Base-by-base conservation (phyloP, 1,140 invertebrate species). In the Trypoxylus dichotomus region DNA sequence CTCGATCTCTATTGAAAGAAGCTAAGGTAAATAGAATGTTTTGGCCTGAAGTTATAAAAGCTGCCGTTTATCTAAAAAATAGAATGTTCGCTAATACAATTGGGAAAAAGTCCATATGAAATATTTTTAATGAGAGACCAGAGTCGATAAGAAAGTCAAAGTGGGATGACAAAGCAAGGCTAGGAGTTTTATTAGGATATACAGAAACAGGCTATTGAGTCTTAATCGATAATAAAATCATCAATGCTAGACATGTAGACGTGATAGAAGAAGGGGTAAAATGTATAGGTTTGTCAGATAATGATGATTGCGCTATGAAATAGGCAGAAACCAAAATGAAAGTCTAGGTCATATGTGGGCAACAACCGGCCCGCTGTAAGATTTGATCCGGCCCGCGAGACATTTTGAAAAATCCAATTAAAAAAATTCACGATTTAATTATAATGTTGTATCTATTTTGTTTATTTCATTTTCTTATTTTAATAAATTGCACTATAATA, bases 21-120 rank as follows among this genome's bases (percentile, higher is more conserved):
- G 79, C 83, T 6, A 81, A 81, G 25, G 76, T 84, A 37, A 13
- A 82, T 74, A 83, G 76, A 81, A 82, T 71, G 37, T 86, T 77
- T 84, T 86, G 83, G 85, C 84, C 84, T 5, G 83, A 83, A 81
- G 75, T 81, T 63, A 71, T 84, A 1, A 13, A 27, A 1, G 29
- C 83, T 15, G 83, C 82, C 3, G 80, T 81, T 11, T 84, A 84
- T 79, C 73, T 85, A 13, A 82, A 82, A 81, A 85, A 85, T 76
- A 78, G 81, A 25, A 32, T 42, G 0, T 29, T 75, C 19, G 29
- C 58, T 27, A 73, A 73, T 32, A 73, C 71, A 1, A 13, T 73
- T 3, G 71, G 32, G 24, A 41, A 73, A 73, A 60, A 81, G 80
- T 7, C 80, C 81, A 58, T 77, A 72, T 78, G 81, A 82, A 73